These are phyloP conservation scores for Poicephalus meyeri DNA, from an alignment of 2,113 vertebrate species.

Conservation along the genomic window DNA sequence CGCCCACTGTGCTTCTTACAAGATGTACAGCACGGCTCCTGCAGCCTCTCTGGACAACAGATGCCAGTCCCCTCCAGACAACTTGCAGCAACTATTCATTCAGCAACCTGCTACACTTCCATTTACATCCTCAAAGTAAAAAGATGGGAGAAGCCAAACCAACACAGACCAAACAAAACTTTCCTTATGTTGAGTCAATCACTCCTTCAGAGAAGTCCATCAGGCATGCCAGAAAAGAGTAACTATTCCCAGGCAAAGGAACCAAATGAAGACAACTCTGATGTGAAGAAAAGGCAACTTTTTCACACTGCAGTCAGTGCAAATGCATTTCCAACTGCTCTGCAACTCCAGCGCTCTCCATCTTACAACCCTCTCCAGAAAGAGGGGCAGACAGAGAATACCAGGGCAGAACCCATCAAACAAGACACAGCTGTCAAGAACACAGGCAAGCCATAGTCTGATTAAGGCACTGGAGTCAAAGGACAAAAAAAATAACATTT, in stretches of 20 bases:
- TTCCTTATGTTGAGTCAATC: neutral
- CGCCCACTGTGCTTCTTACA: rapidly evolving
- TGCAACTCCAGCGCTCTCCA: neutral
- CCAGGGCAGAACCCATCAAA: neutral
- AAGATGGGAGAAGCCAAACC: neutral
- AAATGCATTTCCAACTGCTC: neutral
- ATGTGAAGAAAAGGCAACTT: neutral
- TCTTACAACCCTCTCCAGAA: neutral
- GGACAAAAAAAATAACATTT: too few relatives aligned
- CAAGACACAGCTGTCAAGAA: neutral
- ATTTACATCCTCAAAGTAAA: neutral
- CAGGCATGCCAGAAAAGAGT: rapidly evolving
- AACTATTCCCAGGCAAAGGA: neutral
- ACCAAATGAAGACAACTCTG: neutral
- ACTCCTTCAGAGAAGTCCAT: neutral
- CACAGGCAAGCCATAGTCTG: neutral
- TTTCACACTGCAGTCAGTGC: neutral
- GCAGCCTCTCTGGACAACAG: neutral
- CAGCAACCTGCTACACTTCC: neutral
- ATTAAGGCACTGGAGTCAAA: neutral
- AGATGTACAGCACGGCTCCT: neutral
- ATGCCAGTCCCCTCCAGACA: neutral
- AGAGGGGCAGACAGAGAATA: neutral
- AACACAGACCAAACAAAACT: neutral
- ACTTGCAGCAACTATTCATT: neutral